These are phyloP conservation scores for Psammodynastes pulverulentus DNA, from an alignment of 2,113 vertebrate species.

Conservation along the genomic window DNA sequence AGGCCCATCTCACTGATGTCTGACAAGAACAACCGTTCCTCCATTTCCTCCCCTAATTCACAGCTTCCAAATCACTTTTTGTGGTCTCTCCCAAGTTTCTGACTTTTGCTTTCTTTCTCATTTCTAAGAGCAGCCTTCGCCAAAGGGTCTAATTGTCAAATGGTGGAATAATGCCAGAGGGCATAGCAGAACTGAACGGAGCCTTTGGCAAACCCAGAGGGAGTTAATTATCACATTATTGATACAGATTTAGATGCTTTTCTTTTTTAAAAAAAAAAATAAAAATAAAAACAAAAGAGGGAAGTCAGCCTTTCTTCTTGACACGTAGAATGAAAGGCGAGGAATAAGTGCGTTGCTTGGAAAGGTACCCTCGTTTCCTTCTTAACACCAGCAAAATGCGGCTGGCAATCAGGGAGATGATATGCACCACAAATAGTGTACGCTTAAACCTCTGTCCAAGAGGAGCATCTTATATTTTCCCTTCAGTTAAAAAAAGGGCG, in stretches of 20 bases:
- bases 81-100: not conserved
- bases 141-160: constrained; percentile 56
- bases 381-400: constrained; percentile 25
- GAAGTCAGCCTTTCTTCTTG: constrained; percentile 49
- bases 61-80: not conserved
- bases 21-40: not conserved
- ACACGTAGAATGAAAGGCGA: constrained; percentile 45
- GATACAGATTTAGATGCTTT: constrained; percentile 49
- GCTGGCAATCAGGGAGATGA: constrained; percentile 10
- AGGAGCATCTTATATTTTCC: not conserved
- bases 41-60: not conserved
- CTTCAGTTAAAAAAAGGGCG: not conserved
- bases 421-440: not conserved
- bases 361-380: not conserved
- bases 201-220: constrained; percentile 44
- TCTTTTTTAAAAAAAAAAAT: not conserved
- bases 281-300: not conserved
- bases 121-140: constrained; percentile 36
- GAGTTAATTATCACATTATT: constrained; percentile 60
- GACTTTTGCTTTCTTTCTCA: not conserved
- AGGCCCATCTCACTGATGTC: not conserved
- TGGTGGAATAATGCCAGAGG: constrained; percentile 50
- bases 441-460: not conserved
- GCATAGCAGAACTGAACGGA: constrained; percentile 35
- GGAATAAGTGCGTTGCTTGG: constrained; percentile 24